Evolutionary conservation across 2,888 invertebrate genomes (phyloP).

Genomic region (Cosmopolites sordidus): DNA sequence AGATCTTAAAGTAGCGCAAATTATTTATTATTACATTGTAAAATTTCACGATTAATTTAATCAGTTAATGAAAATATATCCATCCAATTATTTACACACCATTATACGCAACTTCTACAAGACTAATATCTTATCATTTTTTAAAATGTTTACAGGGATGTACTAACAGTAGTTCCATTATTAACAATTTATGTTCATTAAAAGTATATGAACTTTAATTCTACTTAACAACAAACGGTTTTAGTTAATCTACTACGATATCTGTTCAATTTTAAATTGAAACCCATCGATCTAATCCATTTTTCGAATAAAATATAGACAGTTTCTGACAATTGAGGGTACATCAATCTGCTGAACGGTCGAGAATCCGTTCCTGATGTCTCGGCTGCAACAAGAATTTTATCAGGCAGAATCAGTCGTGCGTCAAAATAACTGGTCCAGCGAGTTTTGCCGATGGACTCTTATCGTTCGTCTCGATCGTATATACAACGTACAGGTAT

Average conservation of each 20-base stretch:
- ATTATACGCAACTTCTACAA: conserved; percentile 12
- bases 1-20: conserved; percentile 15
- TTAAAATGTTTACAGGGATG: conserved; percentile 3
- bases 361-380: conserved; percentile 19
- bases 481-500: conserved; percentile 20
- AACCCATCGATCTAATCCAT: too few relatives aligned
- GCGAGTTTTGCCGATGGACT: conserved; percentile 32
- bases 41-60: conserved; percentile 15
- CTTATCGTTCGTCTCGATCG: conserved; percentile 21
- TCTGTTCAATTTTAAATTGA: not conserved
- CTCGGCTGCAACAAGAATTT: conserved; percentile 31
- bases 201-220: not conserved
- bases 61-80: conserved; percentile 17
- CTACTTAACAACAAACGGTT: too few relatives aligned
- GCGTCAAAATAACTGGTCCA: conserved; percentile 37
- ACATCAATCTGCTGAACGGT: not conserved
- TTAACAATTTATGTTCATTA: too few relatives aligned
- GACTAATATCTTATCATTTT: conserved; percentile 2
- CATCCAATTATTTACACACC: conserved; percentile 21
- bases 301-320: too few relatives aligned
- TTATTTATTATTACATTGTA: conserved; percentile 21
- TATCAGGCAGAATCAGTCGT: conserved; percentile 36
- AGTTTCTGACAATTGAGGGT: not conserved
- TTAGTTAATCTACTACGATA: not conserved
- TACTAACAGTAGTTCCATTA: not conserved